Conservation (phyloP, 37 sponge, comb jelly and placozoan genomes). For the Axinella damicornis region DNA sequence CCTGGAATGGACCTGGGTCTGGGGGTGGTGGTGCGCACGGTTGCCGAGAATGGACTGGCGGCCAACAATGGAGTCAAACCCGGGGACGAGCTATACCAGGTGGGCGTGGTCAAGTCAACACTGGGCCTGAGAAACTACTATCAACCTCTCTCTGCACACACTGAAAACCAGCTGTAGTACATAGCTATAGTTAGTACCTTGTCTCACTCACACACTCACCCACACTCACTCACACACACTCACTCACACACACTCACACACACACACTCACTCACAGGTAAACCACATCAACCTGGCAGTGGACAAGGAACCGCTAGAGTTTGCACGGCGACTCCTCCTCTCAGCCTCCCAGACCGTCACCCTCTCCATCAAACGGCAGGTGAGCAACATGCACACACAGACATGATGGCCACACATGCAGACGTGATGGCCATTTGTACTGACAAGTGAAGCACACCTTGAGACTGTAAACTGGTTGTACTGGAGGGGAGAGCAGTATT, state of each 20-base stretch:
- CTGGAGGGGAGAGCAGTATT: too few species aligned
- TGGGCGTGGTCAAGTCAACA: too few species aligned
- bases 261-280: conserved; percentile 30
- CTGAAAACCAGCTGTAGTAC: not conserved
- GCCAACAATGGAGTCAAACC: conserved; percentile 22
- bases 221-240: not conserved
- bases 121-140: too few species aligned
- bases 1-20: conserved; percentile 15
- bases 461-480: too few species aligned
- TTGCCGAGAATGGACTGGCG: conserved; percentile 17
- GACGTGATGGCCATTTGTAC: too few species aligned
- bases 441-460: too few species aligned
- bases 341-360: conserved; percentile 27
- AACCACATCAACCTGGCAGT: conserved; percentile 39
- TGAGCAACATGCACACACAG: too few species aligned
- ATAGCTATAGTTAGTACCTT: too few species aligned
- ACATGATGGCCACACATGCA: too few species aligned
- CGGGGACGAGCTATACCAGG: conserved; percentile 59
- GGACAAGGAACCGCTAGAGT: conserved; percentile 42
- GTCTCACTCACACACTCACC: conserved; percentile 1
- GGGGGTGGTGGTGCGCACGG: conserved; percentile 28
- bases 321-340: conserved; percentile 24
- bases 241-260: not conserved
- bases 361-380: conserved; percentile 37
- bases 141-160: not conserved